phyloP scores from a whole-genome alignment of 2,113 vertebrate genomes.

The Dissostichus mawsoni region DNA sequence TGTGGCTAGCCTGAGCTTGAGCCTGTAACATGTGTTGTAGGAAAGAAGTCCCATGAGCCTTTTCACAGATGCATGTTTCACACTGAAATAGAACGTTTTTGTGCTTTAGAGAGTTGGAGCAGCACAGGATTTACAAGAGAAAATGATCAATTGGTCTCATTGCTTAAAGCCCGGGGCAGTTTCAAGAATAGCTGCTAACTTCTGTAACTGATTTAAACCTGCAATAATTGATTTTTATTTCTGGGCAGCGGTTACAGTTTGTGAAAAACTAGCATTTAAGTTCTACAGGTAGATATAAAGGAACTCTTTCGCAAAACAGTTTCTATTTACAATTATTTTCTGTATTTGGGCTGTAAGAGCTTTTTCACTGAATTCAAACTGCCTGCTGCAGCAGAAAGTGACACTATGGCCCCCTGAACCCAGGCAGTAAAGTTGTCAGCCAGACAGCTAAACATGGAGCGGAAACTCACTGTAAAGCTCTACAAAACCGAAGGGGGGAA shows the following conservation, averaged over 20 bases:
- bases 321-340: too few relatives aligned
- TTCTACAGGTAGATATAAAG: neutral
- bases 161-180: neutral
- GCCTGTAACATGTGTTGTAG: constrained; percentile 47
- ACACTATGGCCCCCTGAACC: neutral
- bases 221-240: neutral
- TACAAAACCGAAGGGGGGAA: neutral
- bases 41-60: constrained; percentile 10
- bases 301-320: neutral
- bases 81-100: constrained; percentile 2
- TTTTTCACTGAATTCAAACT: too few relatives aligned
- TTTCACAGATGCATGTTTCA: constrained; percentile 25
- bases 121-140: constrained; percentile 14
- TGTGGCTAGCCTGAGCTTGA: constrained; percentile 36
- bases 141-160: constrained; percentile 4
- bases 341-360: too few relatives aligned
- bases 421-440: too few relatives aligned
- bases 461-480: neutral
- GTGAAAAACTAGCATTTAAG: neutral
- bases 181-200: constrained; percentile 1
- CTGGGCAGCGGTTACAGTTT: neutral
- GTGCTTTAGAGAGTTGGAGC: neutral
- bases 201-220: neutral
- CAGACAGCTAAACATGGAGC: neutral
- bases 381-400: too few relatives aligned